Evolutionary conservation across 2,888 invertebrate genomes (phyloP), one percentile per base, ranked within the genome.

Genomic region (Acrobasis suavella): DNA sequence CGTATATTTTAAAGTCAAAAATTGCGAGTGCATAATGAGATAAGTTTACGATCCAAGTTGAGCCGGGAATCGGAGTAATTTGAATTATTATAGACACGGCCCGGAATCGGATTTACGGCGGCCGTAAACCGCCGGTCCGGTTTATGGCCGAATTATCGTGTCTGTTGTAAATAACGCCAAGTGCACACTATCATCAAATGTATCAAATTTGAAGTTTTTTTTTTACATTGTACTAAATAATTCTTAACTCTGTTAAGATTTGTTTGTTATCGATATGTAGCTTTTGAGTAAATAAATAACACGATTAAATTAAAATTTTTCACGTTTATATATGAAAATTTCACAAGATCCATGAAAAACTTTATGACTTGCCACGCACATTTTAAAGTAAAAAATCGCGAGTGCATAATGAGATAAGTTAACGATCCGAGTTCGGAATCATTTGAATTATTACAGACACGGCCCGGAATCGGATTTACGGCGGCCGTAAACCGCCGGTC

Each of bases 371-470:
- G 46, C 50, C 16, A 50, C 16, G 50, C 50, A 22, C 17, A 50
- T 50, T 22, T 50, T 50, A 17, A 37, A 14, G n/a, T 54, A 15
- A 32, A 32, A 54, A 50, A 22, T 52, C 50, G 55, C 50, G 52
- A 56, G 32, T 63, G 62, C 54, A 54, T 55, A 64, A 66, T 61
- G 55, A 61, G 63, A 66, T 64, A 46, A 63, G 59, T 66, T 66
- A 63, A 66, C 58, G 64, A 54, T 61, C 58, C 12, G 5, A 9
- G 39, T 38, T 62, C 62, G 16, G 37, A 16, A 62, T 61, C 67
- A 72, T 75, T 72, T 78, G 76, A 81, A 76, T 77, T 77, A 76
- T 77, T 72, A 73, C 67, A 71, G 72, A 65, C 72, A 72, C 67
- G 71, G 70, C 67, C 69, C 68, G 72, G 60, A 61, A 37, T 60